Evolutionary conservation across 2,797 vertebrate species (phyloP), one percentile per base, ranked within the genome.

Genomic region (Gymnodraco acuticeps): DNA sequence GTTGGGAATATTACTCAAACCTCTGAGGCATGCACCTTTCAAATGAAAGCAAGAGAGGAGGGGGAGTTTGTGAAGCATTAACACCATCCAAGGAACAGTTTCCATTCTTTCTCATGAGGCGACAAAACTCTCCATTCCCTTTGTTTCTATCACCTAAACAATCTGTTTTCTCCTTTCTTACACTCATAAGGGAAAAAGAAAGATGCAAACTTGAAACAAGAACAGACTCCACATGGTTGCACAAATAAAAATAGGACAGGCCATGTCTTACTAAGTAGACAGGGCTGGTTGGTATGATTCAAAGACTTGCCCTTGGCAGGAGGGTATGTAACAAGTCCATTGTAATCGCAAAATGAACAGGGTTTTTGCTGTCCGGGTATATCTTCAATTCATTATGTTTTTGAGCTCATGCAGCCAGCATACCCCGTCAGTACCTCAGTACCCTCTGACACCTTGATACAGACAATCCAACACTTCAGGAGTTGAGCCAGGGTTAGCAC

Each of bases 1-100:
- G 58, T 48, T 53, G 84, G 87, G 81, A 84, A 73, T 85, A 87
- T 89, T 84, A 78, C 73, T 85, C 73, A 87, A 85, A 81, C 71
- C 82, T 87, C 58, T 81, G 68, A 88, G 81, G 80, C 80, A 59
- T 81, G 75, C 65, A 78, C 48, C 80, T 80, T 75, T 81, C 81
- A 86, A 73, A 82, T 85, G 65, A 70, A 80, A 75, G 65, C 73
- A 53, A 59, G 77, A 54, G 74, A 74, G 66, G 74, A 64, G 69
- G 47, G 43, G 50, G 70, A 75, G 75, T 88, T 87, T 88, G 86
- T 89, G 89, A 77, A 64, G 84, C 82, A 47, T 84, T 85, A 69
- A 83, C 87, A 83, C 78, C 67, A 87, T 81, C 77, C 64, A 48
- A 73, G 64, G 56, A 86, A 64, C 64, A 74, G 69, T 64, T 81